These are phyloP conservation scores for Natator depressus DNA, from an alignment of 2,113 vertebrate species.

Conservation along the genomic window DNA sequence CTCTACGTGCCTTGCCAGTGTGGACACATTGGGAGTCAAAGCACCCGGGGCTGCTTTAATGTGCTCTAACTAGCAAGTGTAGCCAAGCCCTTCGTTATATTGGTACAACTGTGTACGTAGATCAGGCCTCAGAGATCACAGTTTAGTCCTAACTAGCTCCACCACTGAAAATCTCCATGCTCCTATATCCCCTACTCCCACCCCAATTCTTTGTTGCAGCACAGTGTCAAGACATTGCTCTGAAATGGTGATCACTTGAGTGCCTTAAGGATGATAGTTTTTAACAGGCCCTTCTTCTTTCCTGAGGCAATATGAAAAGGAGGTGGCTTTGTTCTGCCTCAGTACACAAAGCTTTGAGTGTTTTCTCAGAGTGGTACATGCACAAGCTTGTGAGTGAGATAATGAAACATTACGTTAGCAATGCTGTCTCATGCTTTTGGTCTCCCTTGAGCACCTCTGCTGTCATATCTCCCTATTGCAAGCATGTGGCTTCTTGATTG, in stretches of 20 bases:
- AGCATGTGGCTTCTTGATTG: conserved; percentile 31
- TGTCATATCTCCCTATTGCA: neutral
- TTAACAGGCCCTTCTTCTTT: neutral
- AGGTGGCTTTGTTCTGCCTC: conserved; percentile 35
- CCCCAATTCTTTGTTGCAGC: neutral
- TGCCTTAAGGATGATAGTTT: neutral
- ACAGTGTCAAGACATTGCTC: neutral
- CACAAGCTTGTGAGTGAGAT: neutral
- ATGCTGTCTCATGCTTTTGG: conserved; percentile 16
- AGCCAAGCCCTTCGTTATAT: neutral
- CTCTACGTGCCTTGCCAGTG: too few relatives aligned
- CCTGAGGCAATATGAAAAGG: neutral
- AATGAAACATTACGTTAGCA: conserved; percentile 7
- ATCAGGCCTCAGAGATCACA: neutral
- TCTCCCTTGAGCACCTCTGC: neutral
- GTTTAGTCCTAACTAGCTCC: neutral
- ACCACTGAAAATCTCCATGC: neutral
- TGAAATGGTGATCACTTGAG: neutral
- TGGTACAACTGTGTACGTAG: neutral
- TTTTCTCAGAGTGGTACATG: neutral
- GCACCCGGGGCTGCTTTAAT: too few relatives aligned
- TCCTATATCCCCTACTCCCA: fast-evolving
- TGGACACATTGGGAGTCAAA: too few relatives aligned
- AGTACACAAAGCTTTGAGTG: conserved; percentile 3
- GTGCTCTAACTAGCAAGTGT: too few relatives aligned